Base-by-base conservation (phyloP, 2,113 vertebrate genomes). In the Myotis lucifugus region DNA sequence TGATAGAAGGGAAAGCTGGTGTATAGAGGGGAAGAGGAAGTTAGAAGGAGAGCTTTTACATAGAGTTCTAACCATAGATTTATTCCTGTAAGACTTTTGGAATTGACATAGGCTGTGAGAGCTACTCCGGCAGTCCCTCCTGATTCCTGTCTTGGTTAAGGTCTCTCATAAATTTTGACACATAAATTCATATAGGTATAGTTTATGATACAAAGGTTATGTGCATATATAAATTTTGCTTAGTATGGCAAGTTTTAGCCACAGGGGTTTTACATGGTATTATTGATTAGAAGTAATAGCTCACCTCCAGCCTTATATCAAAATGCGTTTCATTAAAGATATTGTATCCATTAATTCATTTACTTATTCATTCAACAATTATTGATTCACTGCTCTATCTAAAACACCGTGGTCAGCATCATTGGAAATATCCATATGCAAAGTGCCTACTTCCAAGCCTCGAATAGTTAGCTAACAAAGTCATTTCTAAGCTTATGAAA, bases 241-340 rank as follows among this genome's bases (percentile, higher is more conserved):
- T 27, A 40, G 6, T 54, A 74, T 2, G 85, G 37, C 42, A 67
- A 84, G 19, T 86, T 79, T 96, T 85, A 85, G 52, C 29, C 25
- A 77, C 40, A 1, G 13, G 48, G 9, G 32, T 85, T 87, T 85
- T 79, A 46, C 3, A 29, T 72, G 8, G 9, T 81, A 21, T 79
- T 72, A n/a, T 17, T 66, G 34, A 86, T 91, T 94, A 86, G 19
- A 91, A 70, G 54, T 66, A 52, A 73, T 70, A 76, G 14, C 48
- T 95, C 32, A 27, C 8, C 73, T 25, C 25, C 15, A 78, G 40
- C 14, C 25, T 96, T 61, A 79, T 61, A 59, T 78, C 18, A 85
- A 95, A 81, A 3, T 18, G 18, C 66, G 7, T 76, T 92, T 94
- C 74, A 84, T 61, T 94, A 85, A 92, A 82, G 18, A 73, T 72